phyloP scores from a whole-genome alignment of 2,888 invertebrate genomes.

The Ophion obscuratus region DNA sequence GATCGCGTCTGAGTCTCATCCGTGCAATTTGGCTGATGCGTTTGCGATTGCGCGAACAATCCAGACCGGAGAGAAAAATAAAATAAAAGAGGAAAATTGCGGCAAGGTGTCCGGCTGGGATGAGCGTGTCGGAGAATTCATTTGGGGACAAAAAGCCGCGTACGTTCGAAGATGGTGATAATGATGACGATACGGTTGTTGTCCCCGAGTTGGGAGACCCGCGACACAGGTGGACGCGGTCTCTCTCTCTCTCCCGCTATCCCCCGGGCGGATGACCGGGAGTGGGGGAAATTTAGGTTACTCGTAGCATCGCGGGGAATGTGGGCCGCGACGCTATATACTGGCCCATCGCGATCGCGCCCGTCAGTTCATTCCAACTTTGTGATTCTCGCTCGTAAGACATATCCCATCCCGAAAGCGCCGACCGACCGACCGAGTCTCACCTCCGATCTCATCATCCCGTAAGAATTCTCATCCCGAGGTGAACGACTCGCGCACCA shows the following conservation, averaged over 20 bases:
- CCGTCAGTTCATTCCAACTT: slow-evolving; percentile 81
- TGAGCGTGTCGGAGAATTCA: neutral
- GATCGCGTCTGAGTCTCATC: neutral
- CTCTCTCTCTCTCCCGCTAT: neutral
- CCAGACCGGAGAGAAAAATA: neutral
- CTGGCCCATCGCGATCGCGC: slow-evolving; percentile 80
- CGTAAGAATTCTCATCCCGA: neutral
- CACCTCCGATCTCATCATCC: neutral
- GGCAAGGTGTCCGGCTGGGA: neutral
- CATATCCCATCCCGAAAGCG: slow-evolving; percentile 40
- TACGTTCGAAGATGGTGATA: neutral
- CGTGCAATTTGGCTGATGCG: neutral
- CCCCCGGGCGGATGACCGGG: slow-evolving; percentile 39
- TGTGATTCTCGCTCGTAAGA: slow-evolving; percentile 75
- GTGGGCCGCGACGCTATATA: slow-evolving; percentile 82
- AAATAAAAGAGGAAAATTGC: neutral
- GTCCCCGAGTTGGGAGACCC: slow-evolving; percentile 18
- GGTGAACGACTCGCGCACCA: neutral
- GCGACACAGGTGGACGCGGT: slow-evolving; percentile 44
- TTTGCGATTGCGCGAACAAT: neutral
- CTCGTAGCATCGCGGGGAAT: slow-evolving; percentile 82
- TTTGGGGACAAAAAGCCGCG: neutral
- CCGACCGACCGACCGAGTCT: neutral
- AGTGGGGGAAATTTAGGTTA: slow-evolving; percentile 84
- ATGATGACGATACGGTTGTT: slow-evolving; percentile 24